Evolutionary conservation across 2,113 vertebrate species (phyloP), one percentile per base, ranked within the genome.

Genomic region (Urocolius indicus): DNA sequence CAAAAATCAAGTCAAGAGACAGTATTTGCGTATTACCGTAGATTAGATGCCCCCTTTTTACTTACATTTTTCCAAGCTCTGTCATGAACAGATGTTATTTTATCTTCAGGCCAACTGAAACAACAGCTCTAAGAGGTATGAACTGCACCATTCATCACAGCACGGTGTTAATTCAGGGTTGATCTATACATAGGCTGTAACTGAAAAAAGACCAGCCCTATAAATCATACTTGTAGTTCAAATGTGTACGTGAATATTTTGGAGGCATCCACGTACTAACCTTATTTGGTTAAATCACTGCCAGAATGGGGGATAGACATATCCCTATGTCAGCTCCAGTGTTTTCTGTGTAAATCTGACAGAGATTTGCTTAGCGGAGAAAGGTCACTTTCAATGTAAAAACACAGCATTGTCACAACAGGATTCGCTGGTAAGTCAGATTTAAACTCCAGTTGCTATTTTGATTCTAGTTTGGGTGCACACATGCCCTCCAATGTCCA

Each of bases 31-130:
- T 38, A 19, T 68, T 59, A 26, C 48, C 29, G 54, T 9, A 63
- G 54, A 82, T 23, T 63, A 78, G 34, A 84, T 6, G 2, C 4
- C 11, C 4, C 19, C 17, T 68, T 89, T 36, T 75, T 48, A 36
- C 36, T 65, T 49, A 49, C 7, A 38, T 5, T 76, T 93, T 96
- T 85, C 57, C 24, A 82, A 49, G n/a, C 26, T 94, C 52, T 87
- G 59, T 55, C 38, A 81, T 43, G 58, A 89, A 61, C 65, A 90
- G 81, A 89, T 84, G 62, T 65, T 74, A 55, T 78, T 87, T 93
- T 89, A 68, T 89, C 74, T 87, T 65, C 67, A 73, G 67, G 27
- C 52, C 67, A 87, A 89, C 57, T 94, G 74, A 66, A 95, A 93
- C 61, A 82, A 69, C 43, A 82, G 27, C 13, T 94, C 58, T 43